Evolutionary conservation across 2,113 vertebrate species (phyloP).

Genomic region (Sylvilagus bachmani): DNA sequence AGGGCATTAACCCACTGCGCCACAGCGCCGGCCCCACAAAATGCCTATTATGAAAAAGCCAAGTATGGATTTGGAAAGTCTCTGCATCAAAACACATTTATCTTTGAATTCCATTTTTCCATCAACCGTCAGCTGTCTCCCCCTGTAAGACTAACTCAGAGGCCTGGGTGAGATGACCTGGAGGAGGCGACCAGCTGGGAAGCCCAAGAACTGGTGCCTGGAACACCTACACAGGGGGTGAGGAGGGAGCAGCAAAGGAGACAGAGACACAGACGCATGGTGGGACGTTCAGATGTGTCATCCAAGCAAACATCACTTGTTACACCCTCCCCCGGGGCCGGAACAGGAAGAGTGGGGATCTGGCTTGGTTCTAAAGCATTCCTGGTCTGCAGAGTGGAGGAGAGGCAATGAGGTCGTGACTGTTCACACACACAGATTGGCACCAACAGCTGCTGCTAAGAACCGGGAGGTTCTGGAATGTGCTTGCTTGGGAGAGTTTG

Average conservation of each 20-base stretch:
- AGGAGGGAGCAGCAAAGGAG: background rate
- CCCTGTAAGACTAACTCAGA: too few species aligned
- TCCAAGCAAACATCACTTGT: background rate
- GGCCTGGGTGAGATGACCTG: background rate
- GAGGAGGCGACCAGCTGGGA: background rate
- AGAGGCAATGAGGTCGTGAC: background rate
- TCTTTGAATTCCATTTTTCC: too few species aligned
- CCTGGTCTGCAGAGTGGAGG: background rate
- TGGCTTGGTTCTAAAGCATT: background rate
- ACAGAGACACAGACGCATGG: background rate
- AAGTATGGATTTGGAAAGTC: too few species aligned
- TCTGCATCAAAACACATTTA: too few species aligned
- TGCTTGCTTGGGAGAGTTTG: background rate
- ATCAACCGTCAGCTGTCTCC: too few species aligned
- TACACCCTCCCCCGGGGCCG: background rate
- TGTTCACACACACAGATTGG: background rate
- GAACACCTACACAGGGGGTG: background rate
- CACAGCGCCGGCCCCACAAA: too few species aligned
- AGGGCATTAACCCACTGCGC: too few species aligned
- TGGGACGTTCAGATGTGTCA: background rate
- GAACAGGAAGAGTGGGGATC: background rate
- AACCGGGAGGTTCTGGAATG: background rate
- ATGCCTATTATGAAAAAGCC: too few species aligned
- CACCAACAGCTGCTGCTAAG: background rate
- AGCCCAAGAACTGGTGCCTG: background rate